Evolutionary conservation across 1,140 invertebrate genomes (phyloP).

Genomic region (Anastatus disparis): DNA sequence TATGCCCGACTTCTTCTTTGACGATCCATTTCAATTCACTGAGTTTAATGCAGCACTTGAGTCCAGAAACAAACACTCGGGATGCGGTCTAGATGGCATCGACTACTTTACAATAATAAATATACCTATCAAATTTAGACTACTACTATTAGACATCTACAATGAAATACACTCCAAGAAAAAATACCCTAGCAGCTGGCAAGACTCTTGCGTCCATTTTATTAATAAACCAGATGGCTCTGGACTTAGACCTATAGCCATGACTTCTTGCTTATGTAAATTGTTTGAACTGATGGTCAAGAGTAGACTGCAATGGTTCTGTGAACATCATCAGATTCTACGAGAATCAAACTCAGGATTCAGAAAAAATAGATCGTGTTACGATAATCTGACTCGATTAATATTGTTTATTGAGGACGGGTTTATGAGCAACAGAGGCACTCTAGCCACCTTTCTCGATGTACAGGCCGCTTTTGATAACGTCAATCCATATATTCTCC

Average conservation of each 20-base stretch:
- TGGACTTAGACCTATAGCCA: neutral
- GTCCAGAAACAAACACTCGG: too few relatives aligned
- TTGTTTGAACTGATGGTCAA: neutral
- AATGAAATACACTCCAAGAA: neutral
- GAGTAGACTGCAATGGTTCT: neutral
- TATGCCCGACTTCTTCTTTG: neutral
- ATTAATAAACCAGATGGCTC: neutral
- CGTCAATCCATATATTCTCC: too few relatives aligned
- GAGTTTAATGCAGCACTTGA: neutral
- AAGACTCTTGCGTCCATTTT: slow-evolving; percentile 1
- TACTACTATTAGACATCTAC: too few relatives aligned
- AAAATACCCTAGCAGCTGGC: neutral
- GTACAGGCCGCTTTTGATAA: too few relatives aligned
- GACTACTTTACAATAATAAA: too few relatives aligned
- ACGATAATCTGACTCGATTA: slow-evolving; percentile 7
- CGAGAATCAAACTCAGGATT: neutral
- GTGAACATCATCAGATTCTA: neutral
- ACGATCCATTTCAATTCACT: neutral
- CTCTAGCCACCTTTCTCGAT: too few relatives aligned
- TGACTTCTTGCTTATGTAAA: neutral
- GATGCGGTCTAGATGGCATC: too few relatives aligned
- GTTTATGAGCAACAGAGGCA: too few relatives aligned
- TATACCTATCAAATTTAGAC: too few relatives aligned
- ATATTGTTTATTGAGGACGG: neutral
- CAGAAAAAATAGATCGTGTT: neutral